phyloP scores from a whole-genome alignment of 2,888 invertebrate genomes.

The Sinohyriopsis cumingii region DNA sequence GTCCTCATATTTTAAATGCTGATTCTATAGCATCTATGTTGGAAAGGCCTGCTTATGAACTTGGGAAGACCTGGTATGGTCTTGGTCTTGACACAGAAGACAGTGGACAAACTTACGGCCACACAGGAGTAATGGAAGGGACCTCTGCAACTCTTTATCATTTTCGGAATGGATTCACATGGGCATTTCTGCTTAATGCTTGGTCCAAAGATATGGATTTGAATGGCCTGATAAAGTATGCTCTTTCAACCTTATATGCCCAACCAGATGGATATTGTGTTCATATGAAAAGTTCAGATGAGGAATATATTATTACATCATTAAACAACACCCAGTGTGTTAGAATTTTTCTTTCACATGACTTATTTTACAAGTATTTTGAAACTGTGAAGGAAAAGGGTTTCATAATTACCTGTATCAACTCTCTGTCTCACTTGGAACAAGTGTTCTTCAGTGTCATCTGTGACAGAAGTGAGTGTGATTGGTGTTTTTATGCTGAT shows the following conservation, averaged over 20 bases:
- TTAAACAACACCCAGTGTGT: slow-evolving; percentile 41
- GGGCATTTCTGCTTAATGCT: slow-evolving; percentile 62
- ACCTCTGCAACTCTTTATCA: slow-evolving; percentile 58
- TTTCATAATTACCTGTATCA: slow-evolving; percentile 34
- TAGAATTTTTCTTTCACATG: slow-evolving; percentile 30
- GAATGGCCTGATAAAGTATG: slow-evolving; percentile 60
- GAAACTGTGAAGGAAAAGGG: slow-evolving; percentile 24
- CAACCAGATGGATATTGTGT: slow-evolving; percentile 27
- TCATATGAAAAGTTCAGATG: background rate
- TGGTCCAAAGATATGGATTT: slow-evolving; percentile 64
- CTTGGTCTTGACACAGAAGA: slow-evolving; percentile 64
- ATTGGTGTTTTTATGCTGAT: slow-evolving; percentile 24
- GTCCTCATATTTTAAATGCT: slow-evolving; percentile 18
- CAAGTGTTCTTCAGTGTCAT: slow-evolving; percentile 51
- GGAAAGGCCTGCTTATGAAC: slow-evolving; percentile 43
- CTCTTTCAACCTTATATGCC: slow-evolving; percentile 37
- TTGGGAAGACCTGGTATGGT: slow-evolving; percentile 62
- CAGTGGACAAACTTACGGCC: slow-evolving; percentile 58
- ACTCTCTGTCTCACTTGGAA: slow-evolving; percentile 23
- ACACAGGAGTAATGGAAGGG: slow-evolving; percentile 67
- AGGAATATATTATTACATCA: slow-evolving; percentile 26
- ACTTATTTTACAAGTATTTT: slow-evolving; percentile 15
- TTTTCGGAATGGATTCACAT: slow-evolving; percentile 58
- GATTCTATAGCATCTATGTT: slow-evolving; percentile 42
- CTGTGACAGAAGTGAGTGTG: slow-evolving; percentile 35